Percentiles rank a stretch among this genome's conserved stretches.
These are phyloP conservation scores for Leptopilina boulardi DNA, from an alignment of 1,140 invertebrate species.

Conservation along the genomic window DNA sequence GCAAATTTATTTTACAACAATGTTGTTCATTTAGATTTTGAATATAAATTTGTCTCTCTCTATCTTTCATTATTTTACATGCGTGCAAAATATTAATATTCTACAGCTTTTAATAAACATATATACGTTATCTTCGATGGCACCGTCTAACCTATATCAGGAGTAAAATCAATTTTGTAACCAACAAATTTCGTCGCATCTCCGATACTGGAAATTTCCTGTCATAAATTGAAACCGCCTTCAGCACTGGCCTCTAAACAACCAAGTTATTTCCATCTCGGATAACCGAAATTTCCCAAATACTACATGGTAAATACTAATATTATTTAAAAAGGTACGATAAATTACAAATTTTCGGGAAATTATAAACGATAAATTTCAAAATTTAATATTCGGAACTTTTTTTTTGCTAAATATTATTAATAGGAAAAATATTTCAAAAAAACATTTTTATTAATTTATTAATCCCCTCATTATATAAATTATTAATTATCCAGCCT, in stretches of 20 bases:
- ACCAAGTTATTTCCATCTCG: neutral
- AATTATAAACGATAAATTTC: too few species aligned
- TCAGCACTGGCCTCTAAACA: neutral
- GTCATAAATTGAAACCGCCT: conserved; percentile 23
- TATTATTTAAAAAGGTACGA: too few species aligned
- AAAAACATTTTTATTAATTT: too few species aligned
- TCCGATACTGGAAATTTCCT: conserved; percentile 19
- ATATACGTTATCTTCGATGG: neutral
- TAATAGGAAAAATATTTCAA: too few species aligned
- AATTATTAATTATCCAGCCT: too few species aligned
- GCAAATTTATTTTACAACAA: too few species aligned
- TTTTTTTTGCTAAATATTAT: too few species aligned
- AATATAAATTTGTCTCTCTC: neutral
- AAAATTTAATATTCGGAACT: too few species aligned
- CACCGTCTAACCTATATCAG: neutral
- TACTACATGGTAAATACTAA: neutral
- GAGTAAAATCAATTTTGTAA: conserved; percentile 9
- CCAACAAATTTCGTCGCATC: neutral
- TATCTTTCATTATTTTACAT: neutral
- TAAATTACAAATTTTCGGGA: too few species aligned
- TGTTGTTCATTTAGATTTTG: too few species aligned
- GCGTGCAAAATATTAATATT: neutral
- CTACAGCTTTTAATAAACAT: too few species aligned
- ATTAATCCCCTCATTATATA: too few species aligned
- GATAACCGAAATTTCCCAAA: conserved; percentile 10